Conservation (phyloP, 2,797 vertebrate genomes). For the Sebastes elongatus region DNA sequence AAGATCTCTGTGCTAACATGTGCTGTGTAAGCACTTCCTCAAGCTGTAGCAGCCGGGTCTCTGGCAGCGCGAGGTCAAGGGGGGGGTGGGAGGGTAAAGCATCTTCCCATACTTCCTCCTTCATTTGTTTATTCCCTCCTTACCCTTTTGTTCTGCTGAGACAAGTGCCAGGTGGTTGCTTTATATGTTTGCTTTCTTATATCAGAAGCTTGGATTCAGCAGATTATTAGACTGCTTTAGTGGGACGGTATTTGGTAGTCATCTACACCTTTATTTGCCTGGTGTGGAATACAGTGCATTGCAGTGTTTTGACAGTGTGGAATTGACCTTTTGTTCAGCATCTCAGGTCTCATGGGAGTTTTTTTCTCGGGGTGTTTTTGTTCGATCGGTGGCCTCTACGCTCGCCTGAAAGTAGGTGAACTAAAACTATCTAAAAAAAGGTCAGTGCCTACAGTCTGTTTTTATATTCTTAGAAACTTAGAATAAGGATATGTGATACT, state of each 20-base stretch:
- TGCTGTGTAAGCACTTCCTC: slow-evolving; percentile 60
- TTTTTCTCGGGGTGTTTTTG: neutral
- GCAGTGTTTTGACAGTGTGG: neutral
- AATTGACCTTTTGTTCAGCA: neutral
- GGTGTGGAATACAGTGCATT: slow-evolving; percentile 10
- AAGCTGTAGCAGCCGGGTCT: slow-evolving; percentile 37
- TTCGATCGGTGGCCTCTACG: neutral
- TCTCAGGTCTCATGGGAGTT: neutral
- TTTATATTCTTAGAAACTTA: neutral
- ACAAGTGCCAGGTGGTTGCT: slow-evolving; percentile 35
- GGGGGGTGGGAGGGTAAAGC: neutral
- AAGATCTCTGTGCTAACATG: neutral
- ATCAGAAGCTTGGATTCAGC: neutral
- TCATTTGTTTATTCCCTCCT: neutral
- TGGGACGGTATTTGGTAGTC: neutral
- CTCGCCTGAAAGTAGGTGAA: neutral
- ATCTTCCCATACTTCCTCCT: slow-evolving; percentile 8
- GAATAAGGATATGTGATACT: neutral
- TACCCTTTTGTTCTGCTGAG: slow-evolving; percentile 35
- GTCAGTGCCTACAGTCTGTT: neutral
- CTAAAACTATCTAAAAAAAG: neutral
- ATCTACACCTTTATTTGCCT: slow-evolving; percentile 40
- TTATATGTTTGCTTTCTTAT: neutral
- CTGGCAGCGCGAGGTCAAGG: neutral
- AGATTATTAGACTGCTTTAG: neutral